Conservation (phyloP, 2,113 vertebrate species). For the Callipepla squamata region DNA sequence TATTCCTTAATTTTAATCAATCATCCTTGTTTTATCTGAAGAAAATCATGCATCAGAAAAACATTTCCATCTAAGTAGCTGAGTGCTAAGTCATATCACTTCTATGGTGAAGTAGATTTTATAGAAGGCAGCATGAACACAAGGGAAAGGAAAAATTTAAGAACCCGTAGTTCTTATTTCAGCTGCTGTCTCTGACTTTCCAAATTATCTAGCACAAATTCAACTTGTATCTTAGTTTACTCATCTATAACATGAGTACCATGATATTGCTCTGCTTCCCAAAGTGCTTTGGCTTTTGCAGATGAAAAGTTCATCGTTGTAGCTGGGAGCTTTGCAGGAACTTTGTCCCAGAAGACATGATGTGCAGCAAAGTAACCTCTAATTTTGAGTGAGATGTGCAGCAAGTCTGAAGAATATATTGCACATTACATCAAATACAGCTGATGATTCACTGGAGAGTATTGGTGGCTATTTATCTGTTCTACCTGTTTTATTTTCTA, state of each 20-base stretch:
- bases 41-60: background rate
- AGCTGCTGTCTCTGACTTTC: background rate
- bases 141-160: background rate
- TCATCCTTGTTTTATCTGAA: background rate
- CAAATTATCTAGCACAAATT: background rate
- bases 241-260: background rate
- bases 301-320: background rate
- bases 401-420: background rate
- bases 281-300: background rate
- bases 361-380: background rate
- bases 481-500: background rate
- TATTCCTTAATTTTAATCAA: background rate
- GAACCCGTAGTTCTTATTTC: background rate
- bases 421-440: background rate
- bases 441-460: background rate
- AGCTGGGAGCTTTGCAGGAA: background rate
- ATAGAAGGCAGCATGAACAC: background rate
- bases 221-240: background rate
- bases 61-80: background rate
- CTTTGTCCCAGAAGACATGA: background rate
- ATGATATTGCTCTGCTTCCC: background rate
- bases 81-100: background rate
- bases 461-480: background rate
- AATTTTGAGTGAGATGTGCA: background rate
- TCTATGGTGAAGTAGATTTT: background rate